A percentile compares a stretch with the other conserved stretches of the same genome.
phyloP scores from a whole-genome alignment of 2,888 invertebrate genomes.

The Drosophila maculinotata region DNA sequence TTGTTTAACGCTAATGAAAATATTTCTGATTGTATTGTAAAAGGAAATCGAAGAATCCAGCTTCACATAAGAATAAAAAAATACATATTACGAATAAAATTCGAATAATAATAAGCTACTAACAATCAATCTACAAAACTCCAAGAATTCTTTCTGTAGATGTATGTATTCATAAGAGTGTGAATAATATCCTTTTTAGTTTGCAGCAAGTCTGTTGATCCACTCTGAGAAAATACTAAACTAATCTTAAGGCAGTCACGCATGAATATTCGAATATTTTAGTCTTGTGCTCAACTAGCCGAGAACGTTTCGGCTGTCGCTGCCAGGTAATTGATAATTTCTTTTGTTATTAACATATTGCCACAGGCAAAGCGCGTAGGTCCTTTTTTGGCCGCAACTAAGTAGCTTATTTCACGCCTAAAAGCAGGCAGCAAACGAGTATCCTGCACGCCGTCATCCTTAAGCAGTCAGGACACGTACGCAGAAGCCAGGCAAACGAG shows the following conservation, averaged over 20 bases:
- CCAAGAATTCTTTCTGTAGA: too few relatives aligned
- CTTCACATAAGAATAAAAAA: too few relatives aligned
- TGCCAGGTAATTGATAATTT: slow-evolving; percentile 66
- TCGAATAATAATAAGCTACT: too few relatives aligned
- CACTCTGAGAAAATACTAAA: slow-evolving; percentile 4
- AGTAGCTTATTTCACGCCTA: slow-evolving; percentile 65
- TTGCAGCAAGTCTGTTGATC: background rate
- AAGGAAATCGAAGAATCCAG: too few relatives aligned
- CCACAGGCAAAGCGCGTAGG: slow-evolving; percentile 13
- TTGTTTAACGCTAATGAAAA: too few relatives aligned
- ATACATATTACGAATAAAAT: too few relatives aligned
- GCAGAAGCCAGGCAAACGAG: slow-evolving; percentile 30
- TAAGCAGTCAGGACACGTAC: slow-evolving; percentile 58
- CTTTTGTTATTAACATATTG: slow-evolving; percentile 65
- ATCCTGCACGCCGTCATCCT: slow-evolving; percentile 11
- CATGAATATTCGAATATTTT: slow-evolving; percentile 25
- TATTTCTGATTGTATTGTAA: too few relatives aligned
- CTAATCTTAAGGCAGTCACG: slow-evolving; percentile 16
- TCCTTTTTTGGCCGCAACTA: slow-evolving; percentile 30
- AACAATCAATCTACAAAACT: too few relatives aligned
- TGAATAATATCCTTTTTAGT: background rate
- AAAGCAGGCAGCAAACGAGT: slow-evolving; percentile 30
- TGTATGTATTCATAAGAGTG: background rate
- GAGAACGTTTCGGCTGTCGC: slow-evolving; percentile 42
- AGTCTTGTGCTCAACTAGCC: slow-evolving; percentile 31